These are phyloP conservation scores for Macroglossus sobrinus DNA, from an alignment of 2,113 vertebrate genomes.

Conservation along the genomic window DNA sequence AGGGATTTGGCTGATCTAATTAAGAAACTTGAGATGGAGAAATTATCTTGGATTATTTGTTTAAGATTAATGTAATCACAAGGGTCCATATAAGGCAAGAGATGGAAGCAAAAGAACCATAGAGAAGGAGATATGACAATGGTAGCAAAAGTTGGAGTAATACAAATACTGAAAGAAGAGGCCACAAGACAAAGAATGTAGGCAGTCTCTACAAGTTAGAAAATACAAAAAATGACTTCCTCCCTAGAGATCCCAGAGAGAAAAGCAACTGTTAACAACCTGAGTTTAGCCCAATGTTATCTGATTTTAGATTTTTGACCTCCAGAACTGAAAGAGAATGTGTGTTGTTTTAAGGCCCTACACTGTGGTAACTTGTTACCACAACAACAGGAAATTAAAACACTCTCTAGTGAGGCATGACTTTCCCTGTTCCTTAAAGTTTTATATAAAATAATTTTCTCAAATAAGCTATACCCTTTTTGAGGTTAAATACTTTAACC, in stretches of 20 bases:
- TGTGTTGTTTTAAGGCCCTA: background rate
- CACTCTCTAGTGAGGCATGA: background rate
- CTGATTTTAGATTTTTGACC: background rate
- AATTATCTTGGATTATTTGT: background rate
- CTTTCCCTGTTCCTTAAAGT: background rate
- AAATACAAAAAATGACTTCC: background rate
- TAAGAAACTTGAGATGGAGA: accelerated
- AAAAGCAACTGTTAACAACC: background rate
- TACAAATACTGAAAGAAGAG: background rate
- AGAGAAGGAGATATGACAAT: background rate
- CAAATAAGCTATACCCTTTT: background rate
- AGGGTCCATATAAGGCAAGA: background rate
- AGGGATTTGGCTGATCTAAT: background rate
- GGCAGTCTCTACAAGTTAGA: background rate
- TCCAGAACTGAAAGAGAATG: background rate
- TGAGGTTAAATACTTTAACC: background rate
- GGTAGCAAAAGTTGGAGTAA: accelerated
- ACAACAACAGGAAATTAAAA: background rate
- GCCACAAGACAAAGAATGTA: background rate
- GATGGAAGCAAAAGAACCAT: background rate
- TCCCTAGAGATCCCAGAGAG: background rate
- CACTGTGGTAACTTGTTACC: background rate
- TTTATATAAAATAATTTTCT: background rate
- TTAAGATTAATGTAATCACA: background rate
- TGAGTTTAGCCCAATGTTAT: background rate